phyloP scores from a whole-genome alignment of 2,888 invertebrate species.

The Hydriomena furcata region DNA sequence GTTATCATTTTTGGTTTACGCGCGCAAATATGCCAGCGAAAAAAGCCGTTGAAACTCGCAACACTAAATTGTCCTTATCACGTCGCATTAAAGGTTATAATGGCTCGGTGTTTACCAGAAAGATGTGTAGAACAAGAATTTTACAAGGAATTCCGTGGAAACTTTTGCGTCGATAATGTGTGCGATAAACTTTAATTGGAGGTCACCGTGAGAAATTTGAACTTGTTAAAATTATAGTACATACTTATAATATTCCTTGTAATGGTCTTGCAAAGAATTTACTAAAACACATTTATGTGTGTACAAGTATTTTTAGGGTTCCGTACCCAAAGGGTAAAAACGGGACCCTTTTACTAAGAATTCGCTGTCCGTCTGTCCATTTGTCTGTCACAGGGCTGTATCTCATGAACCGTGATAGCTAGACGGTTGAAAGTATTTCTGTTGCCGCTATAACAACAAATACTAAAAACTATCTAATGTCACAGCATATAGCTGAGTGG shows the following conservation, averaged over 20 bases:
- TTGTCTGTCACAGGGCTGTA: too few relatives aligned
- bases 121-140: slow-evolving; percentile 18
- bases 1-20: slow-evolving; percentile 61
- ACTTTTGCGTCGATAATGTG: slow-evolving; percentile 29
- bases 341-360: too few relatives aligned
- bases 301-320: too few relatives aligned
- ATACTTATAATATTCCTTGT: too few relatives aligned
- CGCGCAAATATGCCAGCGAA: slow-evolving; percentile 40
- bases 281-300: too few relatives aligned
- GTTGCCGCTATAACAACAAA: too few relatives aligned
- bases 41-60: slow-evolving; percentile 27
- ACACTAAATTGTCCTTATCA: slow-evolving; percentile 30
- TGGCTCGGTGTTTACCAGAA: slow-evolving; percentile 18
- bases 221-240: slow-evolving; percentile 4
- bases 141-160: slow-evolving; percentile 21
- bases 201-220: slow-evolving; percentile 22
- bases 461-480: too few relatives aligned
- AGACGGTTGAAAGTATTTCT: too few relatives aligned
- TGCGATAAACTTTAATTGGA: slow-evolving; percentile 32
- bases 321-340: too few relatives aligned
- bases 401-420: too few relatives aligned
- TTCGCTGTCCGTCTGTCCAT: too few relatives aligned
- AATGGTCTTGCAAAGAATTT: neutral
- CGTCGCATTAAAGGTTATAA: slow-evolving; percentile 35
- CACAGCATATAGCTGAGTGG: too few relatives aligned